These are phyloP conservation scores for Dione vanillae DNA, from an alignment of 2,888 invertebrate genomes.

Conservation along the genomic window DNA sequence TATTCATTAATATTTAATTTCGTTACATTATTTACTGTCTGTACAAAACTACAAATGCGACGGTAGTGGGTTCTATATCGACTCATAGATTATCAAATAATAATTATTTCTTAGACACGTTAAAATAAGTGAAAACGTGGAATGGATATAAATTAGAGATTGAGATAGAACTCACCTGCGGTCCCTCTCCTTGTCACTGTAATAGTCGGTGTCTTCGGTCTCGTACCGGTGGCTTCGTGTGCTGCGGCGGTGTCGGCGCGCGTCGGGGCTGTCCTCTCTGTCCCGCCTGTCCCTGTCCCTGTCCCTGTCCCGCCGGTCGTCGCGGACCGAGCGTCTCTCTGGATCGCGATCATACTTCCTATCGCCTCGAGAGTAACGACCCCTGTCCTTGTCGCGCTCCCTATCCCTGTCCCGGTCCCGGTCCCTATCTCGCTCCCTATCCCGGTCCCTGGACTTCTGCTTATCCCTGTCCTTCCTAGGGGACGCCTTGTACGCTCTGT, in stretches of 20 bases:
- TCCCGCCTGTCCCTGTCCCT: conserved; percentile 44
- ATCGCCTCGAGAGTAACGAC: conserved; percentile 67
- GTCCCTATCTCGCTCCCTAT: conserved; percentile 56
- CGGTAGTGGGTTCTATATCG: too few species aligned
- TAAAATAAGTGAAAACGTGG: background rate
- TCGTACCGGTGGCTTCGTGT: conserved; percentile 83
- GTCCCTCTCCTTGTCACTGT: conserved; percentile 86
- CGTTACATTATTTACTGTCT: too few species aligned
- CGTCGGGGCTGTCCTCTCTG: conserved; percentile 64
- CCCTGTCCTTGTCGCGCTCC: conserved; percentile 58
- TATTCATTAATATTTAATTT: too few species aligned
- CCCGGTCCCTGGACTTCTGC: conserved; percentile 63
- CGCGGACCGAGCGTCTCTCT: conserved; percentile 60
- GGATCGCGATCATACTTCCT: conserved; percentile 66
- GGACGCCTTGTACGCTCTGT: conserved; percentile 67
- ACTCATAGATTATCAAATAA: background rate
- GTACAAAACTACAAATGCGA: too few species aligned
- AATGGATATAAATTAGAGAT: background rate
- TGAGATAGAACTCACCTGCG: conserved; percentile 64
- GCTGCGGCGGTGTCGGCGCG: conserved; percentile 66
- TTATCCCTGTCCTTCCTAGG: conserved; percentile 70
- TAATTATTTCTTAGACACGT: background rate
- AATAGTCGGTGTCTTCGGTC: conserved; percentile 87
- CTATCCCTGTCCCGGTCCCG: conserved; percentile 61
- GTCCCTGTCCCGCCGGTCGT: conserved; percentile 55